Conservation (phyloP, 1,140 invertebrate species). For the Nasonia longicornis region DNA sequence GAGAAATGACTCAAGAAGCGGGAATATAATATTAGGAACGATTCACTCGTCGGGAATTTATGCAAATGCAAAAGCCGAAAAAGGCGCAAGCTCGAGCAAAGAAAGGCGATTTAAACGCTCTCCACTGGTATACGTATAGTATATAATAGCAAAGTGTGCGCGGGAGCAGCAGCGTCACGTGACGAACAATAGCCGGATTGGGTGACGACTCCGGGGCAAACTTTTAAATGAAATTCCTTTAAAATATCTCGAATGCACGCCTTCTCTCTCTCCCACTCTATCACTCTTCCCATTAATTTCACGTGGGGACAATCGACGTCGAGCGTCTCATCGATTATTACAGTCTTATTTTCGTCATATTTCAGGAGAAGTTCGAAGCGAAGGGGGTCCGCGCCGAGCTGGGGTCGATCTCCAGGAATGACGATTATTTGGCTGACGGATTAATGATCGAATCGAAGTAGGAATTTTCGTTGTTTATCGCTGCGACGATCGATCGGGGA, state of each 20-base stretch:
- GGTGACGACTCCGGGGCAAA: slow-evolving; percentile 2
- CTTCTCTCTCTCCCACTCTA: slow-evolving; percentile 7
- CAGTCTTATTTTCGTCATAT: slow-evolving; percentile 35
- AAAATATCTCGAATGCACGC: slow-evolving; percentile 28
- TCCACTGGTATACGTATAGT: too few relatives aligned
- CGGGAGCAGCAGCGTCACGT: background rate
- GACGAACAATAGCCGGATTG: slow-evolving; percentile 4
- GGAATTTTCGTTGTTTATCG: background rate
- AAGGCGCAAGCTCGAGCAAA: too few relatives aligned
- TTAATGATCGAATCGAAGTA: background rate
- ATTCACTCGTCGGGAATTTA: background rate
- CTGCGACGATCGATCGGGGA: too few relatives aligned
- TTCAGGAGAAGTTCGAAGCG: slow-evolving; percentile 4
- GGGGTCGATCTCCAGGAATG: background rate
- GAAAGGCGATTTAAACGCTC: too few relatives aligned
- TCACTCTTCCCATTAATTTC: slow-evolving; percentile 34
- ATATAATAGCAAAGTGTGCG: background rate
- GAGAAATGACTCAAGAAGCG: background rate
- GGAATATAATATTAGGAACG: too few relatives aligned
- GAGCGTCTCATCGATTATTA: slow-evolving; percentile 26
- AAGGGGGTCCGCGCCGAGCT: background rate
- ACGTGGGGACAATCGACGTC: slow-evolving; percentile 16
- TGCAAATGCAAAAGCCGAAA: background rate
- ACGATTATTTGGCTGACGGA: slow-evolving; percentile 4
- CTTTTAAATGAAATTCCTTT: slow-evolving; percentile 46